Evolutionary conservation across 2,797 vertebrate species (phyloP), one percentile per base, ranked within the genome.

Genomic region (Remorina albescens): DNA sequence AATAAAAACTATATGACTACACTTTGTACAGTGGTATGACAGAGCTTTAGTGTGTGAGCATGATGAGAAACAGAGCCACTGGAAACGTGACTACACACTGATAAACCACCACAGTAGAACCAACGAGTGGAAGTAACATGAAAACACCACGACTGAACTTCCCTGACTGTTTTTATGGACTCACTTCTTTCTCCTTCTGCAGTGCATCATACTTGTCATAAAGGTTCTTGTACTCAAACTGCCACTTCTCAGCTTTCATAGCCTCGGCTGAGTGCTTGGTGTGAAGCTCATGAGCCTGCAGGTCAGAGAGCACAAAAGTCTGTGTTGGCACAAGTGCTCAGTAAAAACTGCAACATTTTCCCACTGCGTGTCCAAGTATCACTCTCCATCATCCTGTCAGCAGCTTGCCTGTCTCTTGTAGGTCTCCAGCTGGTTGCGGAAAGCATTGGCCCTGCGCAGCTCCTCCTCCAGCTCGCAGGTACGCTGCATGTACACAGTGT

Each of bases 381-480:
- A 11, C 69, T 16, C 26, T 19, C 50, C 61, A 47, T 47, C 69
- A 58, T 41, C 21, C 28, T n/a, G 1, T 2, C 18, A 18, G 10
- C 67, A 21, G 60, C 84, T 74, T 76, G 96, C 97, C 96, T 98
- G 96, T 88, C 94, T 93, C 88, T 94, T 95, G 86, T 96, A 96
- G 19, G 87, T 90, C 88, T 98, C 96, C 70, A 98, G 93, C 90
- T 98, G 96, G 16, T 64, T 86, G 5, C 96, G 95, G 37, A 94
- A 91, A 0, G 93, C 86, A 47, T 95, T 95, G 0, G 96, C 96
- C 16, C 95, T 78, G 26, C 96, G 95, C n/a, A 96, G 94, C 87
- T 98, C 96, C 26, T 97, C 96, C 89, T 98, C 96, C 91, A 97
- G 94, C 89, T 96, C 95, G 23, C 94, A 95, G n/a, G 97, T 97